Percentiles rank a stretch among this genome's conserved stretches.
Evolutionary conservation across 2,113 vertebrate species (phyloP).

Genomic region (Takifugu bimaculatus): DNA sequence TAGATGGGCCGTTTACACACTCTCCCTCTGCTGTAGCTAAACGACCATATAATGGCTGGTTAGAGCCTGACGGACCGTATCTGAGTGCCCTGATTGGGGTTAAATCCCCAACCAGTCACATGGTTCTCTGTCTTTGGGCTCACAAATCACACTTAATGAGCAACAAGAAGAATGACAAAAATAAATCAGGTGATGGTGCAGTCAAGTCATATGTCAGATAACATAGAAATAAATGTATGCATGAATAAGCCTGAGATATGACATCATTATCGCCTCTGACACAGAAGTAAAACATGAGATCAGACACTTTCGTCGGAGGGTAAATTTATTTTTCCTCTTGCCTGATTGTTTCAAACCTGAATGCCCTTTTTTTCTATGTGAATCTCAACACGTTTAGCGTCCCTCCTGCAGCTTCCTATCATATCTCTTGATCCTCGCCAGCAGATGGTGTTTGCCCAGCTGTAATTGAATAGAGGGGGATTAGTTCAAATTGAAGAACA

Average conservation of each 20-base stretch:
- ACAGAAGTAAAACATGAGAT: no score
- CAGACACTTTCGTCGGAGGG: no score
- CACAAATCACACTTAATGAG: neutral
- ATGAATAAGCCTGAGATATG: no score
- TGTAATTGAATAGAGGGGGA: neutral
- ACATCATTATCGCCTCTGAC: no score
- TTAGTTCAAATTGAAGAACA: neutral
- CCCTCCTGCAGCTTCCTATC: neutral
- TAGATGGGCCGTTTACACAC: conserved; percentile 54
- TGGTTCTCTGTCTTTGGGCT: conserved; percentile 10
- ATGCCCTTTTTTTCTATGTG: no score
- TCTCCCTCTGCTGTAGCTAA: conserved; percentile 56
- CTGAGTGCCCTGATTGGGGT: conserved; percentile 23
- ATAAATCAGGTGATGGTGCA: neutral
- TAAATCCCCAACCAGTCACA: conserved; percentile 11
- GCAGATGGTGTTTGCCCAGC: neutral
- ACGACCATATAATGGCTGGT: conserved; percentile 55
- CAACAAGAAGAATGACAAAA: neutral
- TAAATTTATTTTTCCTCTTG: no score
- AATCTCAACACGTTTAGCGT: no score
- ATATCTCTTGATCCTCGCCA: neutral
- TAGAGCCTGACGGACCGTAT: conserved; percentile 65
- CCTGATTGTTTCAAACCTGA: no score
- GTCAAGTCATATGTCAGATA: neutral
- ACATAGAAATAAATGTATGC: no score